These are phyloP conservation scores for Paramacrobiotus metropolitanus DNA, from an alignment of 1,140 invertebrate species.

Conservation along the genomic window DNA sequence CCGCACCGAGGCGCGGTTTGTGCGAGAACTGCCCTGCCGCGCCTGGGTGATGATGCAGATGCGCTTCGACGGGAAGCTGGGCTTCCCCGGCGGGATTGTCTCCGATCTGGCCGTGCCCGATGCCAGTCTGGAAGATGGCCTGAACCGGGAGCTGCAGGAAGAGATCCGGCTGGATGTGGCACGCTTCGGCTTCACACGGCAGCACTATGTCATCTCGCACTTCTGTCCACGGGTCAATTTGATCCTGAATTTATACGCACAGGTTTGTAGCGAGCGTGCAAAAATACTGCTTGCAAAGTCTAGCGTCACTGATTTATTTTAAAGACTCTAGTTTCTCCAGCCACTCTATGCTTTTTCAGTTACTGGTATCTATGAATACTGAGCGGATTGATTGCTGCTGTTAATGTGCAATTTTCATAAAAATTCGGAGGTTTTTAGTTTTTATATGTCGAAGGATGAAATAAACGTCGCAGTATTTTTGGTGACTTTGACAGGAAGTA, in stretches of 20 bases:
- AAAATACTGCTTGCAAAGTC: no score
- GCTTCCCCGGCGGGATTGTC: slow-evolving; percentile 33
- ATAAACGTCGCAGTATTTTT: no score
- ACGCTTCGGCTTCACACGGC: slow-evolving; percentile 14
- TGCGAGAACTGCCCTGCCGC: background rate
- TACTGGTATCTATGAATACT: no score
- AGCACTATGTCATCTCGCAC: slow-evolving; percentile 18
- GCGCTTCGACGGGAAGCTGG: slow-evolving; percentile 31
- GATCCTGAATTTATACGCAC: slow-evolving; percentile 27
- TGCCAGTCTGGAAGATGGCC: slow-evolving; percentile 11
- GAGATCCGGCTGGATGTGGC: slow-evolving; percentile 27
- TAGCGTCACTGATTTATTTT: no score
- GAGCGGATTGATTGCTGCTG: no score
- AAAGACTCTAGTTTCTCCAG: no score
- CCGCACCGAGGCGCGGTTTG: background rate
- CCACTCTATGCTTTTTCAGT: no score
- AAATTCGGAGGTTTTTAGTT: no score
- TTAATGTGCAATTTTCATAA: no score
- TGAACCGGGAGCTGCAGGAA: slow-evolving; percentile 30
- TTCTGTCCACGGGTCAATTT: slow-evolving; percentile 20
- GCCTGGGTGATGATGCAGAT: slow-evolving; percentile 1
- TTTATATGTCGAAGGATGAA: no score
- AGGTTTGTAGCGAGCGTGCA: no score
- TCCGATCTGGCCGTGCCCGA: slow-evolving; percentile 24
- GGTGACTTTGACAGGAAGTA: no score